Percentiles rank a stretch among this genome's conserved stretches.
phyloP scores from a whole-genome alignment of 2,113 vertebrate genomes.

The Apteryx owenii region DNA sequence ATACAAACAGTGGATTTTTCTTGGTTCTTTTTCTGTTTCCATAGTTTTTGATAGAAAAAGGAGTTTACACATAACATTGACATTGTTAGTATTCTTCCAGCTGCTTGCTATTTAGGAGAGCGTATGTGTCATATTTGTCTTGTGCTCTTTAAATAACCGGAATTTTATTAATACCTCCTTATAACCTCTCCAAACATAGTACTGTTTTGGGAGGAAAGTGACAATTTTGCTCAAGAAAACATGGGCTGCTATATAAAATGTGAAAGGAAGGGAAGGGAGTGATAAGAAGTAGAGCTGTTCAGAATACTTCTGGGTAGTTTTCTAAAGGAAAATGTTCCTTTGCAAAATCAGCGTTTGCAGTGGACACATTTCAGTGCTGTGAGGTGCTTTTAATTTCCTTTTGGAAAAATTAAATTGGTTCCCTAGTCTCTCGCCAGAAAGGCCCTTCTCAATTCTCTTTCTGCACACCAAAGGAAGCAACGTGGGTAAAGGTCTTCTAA shows the following conservation, averaged over 20 bases:
- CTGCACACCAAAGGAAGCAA: background rate
- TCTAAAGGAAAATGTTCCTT: background rate
- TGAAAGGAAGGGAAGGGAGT: background rate
- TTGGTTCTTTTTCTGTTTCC: background rate
- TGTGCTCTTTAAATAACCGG: slow-evolving; percentile 38
- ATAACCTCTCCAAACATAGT: background rate
- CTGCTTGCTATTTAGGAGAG: slow-evolving; percentile 39
- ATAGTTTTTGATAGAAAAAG: slow-evolving; percentile 23
- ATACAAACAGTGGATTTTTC: background rate
- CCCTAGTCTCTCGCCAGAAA: background rate
- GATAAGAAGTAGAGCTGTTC: background rate
- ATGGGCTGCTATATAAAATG: slow-evolving; percentile 3
- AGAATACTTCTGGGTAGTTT: background rate
- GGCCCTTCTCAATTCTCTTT: background rate
- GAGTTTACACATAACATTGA: slow-evolving; percentile 25
- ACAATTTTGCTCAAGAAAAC: background rate
- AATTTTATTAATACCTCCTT: slow-evolving; percentile 33
- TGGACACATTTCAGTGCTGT: background rate
- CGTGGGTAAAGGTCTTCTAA: background rate
- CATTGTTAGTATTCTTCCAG: slow-evolving; percentile 29
- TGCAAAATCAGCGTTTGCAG: slow-evolving; percentile 17
- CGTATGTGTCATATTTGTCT: slow-evolving; percentile 14
- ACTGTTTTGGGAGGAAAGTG: slow-evolving; percentile 27
- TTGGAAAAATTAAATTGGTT: slow-evolving; percentile 17
- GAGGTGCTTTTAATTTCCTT: slow-evolving; percentile 36